Evolutionary conservation across 2,797 vertebrate genomes (phyloP), one percentile per base, ranked within the genome.

Genomic region (Ptychadena robeensis): DNA sequence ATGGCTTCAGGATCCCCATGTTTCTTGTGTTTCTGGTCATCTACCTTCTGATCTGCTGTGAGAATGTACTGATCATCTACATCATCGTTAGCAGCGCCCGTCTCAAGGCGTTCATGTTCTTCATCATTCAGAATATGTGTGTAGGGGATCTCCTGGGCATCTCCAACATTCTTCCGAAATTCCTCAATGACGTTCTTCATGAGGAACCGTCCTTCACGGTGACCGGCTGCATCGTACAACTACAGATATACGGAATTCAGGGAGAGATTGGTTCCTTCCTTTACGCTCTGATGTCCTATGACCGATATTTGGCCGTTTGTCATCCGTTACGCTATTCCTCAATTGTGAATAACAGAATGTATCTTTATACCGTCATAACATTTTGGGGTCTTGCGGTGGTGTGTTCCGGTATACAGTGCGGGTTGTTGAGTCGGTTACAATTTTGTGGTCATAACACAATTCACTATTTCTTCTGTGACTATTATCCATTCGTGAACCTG

Each of bases 401-500:
- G 9, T 25, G 2, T 63, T 10, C 59, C 2, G 18, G 7, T 25
- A 3, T 18, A 27, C 9, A 10, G 3, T 25, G 6, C 2, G 3
- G 7, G 2, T 63, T 63, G 2, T 10, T n/a, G 22, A 10, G n/a
- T 11, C n/a, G 25, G 27, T 18, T 63, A 5, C 18, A 63, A 28
- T 63, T 63, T 28, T 63, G 59, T 63, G n/a, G 59, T 11, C 40
- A 48, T 48, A 48, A 48, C 40, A 48, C 40, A 2, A 48, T 48
- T 11, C 2, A 48, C 15, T 11, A 48, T 48, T 48, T 48, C 3
- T 63, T 10, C 27, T 63, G 59, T 63, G 59, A 63, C 18, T 25
- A 7, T 28, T 73, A 30, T 2, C 87, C 88, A 2, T 32, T 90
- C 0, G 3, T 89, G 9, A 79, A 86, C n/a, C 80, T 88, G 22